Evolutionary conservation across 1,140 invertebrate species (phyloP).

Genomic region (Alviniconcha marisindica): DNA sequence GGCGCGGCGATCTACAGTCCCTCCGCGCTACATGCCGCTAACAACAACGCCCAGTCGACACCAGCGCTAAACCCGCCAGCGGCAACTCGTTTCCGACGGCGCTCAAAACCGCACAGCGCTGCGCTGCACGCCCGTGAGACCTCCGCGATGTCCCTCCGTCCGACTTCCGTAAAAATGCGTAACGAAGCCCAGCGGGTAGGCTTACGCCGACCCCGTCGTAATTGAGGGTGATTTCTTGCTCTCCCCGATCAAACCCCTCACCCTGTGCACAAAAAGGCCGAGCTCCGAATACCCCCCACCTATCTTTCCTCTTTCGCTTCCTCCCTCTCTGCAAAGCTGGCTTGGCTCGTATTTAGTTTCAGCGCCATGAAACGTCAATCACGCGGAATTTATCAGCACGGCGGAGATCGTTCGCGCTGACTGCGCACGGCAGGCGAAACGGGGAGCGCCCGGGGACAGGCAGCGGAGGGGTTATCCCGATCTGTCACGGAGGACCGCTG

Average conservation of each 20-base stretch:
- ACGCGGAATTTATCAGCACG: constrained; percentile 42
- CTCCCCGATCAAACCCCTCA: constrained; percentile 24
- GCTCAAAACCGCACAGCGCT: constrained; percentile 38
- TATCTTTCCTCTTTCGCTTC: background rate
- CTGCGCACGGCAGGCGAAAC: constrained; percentile 41
- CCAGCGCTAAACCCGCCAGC: constrained; percentile 33
- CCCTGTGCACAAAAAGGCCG: constrained; percentile 27
- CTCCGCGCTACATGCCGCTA: constrained; percentile 37
- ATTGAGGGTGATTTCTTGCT: constrained; percentile 25
- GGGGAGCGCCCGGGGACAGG: constrained; percentile 41
- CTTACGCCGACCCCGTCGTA: constrained; percentile 31
- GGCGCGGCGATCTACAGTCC: constrained; percentile 30
- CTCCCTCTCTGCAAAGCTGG: constrained; percentile 4
- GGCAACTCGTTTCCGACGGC: constrained; percentile 38
- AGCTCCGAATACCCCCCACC: constrained; percentile 18
- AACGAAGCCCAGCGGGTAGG: constrained; percentile 43
- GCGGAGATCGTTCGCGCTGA: constrained; percentile 43
- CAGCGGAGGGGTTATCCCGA: constrained; percentile 35
- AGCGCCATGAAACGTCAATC: constrained; percentile 42
- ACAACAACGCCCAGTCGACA: constrained; percentile 42
- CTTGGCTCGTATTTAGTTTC: constrained; percentile 37
- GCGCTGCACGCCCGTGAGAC: constrained; percentile 35
- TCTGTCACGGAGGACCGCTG: constrained; percentile 35
- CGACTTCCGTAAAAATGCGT: constrained; percentile 40
- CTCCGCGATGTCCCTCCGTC: constrained; percentile 34